phyloP scores from a whole-genome alignment of 2,113 vertebrate genomes.

The Sylvilagus bachmani region DNA sequence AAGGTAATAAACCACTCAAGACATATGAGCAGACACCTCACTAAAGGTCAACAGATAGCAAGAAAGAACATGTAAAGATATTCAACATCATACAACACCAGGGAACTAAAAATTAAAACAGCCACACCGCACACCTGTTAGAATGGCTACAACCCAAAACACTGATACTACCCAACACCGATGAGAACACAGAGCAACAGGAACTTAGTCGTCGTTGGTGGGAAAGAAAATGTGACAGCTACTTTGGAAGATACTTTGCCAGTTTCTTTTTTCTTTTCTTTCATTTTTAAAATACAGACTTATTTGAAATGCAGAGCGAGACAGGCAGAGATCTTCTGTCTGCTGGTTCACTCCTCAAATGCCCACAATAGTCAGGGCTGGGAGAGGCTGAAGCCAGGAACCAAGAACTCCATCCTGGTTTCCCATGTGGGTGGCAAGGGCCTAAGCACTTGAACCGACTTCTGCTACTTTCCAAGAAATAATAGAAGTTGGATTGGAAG shows the following conservation, averaged over 20 bases:
- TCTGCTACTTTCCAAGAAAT: no score
- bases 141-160: neutral
- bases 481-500: no score
- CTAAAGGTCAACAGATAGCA: neutral
- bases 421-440: no score
- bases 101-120: neutral
- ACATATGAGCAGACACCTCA: neutral
- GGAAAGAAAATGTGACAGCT: neutral
- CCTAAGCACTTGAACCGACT: no score
- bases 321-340: no score
- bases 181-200: neutral
- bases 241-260: neutral
- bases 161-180: neutral
- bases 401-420: no score
- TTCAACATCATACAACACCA: neutral
- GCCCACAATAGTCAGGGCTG: no score
- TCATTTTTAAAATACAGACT: no score
- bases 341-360: no score
- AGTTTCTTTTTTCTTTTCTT: no score
- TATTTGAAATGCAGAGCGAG: no score
- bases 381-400: no score
- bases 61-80: conserved; percentile 12
- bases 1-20: neutral
- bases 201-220: neutral
- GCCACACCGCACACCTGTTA: neutral